Evolutionary conservation across 1,140 invertebrate species (phyloP).

Genomic region (Cecropterus lyciades): DNA sequence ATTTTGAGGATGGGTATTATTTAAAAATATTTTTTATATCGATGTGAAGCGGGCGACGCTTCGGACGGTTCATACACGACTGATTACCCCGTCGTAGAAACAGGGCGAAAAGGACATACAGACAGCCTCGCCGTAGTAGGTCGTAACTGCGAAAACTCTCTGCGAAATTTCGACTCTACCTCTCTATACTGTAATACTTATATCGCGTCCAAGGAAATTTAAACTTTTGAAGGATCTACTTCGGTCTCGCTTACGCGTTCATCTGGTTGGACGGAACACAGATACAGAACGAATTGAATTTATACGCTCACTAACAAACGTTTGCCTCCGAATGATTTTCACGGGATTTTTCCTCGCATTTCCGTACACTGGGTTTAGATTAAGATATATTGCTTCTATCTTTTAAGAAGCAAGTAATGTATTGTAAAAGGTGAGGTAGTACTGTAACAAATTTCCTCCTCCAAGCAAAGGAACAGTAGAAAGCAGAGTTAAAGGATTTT

Average conservation of each 20-base stretch:
- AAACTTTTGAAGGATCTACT: constrained; percentile 68
- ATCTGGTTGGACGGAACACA: constrained; percentile 71
- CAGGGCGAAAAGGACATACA: constrained; percentile 80
- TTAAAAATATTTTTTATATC: constrained; percentile 43
- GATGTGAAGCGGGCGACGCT: constrained; percentile 60
- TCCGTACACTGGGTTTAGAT: constrained; percentile 25
- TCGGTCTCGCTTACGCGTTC: constrained; percentile 65
- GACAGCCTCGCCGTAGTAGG: constrained; percentile 35
- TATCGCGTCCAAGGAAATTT: constrained; percentile 33
- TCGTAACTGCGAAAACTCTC: constrained; percentile 35
- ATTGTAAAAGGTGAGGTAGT: constrained; percentile 26
- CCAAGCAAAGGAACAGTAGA: not conserved
- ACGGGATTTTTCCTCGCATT: constrained; percentile 41
- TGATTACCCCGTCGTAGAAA: constrained; percentile 68
- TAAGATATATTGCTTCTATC: constrained; percentile 28
- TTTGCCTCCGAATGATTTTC: constrained; percentile 46
- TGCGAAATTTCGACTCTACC: constrained; percentile 42
- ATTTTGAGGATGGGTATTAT: constrained; percentile 39
- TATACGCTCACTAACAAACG: constrained; percentile 57
- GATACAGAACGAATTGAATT: constrained; percentile 80
- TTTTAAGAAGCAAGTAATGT: constrained; percentile 25
- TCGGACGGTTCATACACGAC: constrained; percentile 75
- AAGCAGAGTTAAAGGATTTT: constrained; percentile 13
- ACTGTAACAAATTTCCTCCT: constrained; percentile 12
- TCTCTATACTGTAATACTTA: constrained; percentile 5